Conservation (phyloP, 2,113 vertebrate genomes). For the Trichomycterus rosablanca region DNA sequence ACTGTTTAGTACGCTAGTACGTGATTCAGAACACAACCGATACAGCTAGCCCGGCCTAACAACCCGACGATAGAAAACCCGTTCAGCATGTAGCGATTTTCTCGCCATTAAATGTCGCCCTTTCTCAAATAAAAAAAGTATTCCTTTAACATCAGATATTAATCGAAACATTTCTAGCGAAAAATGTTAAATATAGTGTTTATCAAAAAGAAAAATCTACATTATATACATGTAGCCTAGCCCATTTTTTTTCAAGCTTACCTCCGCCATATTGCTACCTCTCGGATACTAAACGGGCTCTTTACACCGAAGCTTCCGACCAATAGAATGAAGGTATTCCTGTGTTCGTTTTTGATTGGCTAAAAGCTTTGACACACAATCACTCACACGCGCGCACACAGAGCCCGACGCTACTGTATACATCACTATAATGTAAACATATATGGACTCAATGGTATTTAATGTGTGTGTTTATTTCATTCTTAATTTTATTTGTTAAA, state of each 20-base stretch:
- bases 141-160: conserved; percentile 5
- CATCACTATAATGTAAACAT: no score
- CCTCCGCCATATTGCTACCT: conserved; percentile 87
- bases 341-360: conserved; percentile 28
- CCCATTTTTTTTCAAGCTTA: conserved; percentile 69
- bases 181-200: background rate
- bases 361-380: conserved; percentile 18
- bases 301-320: conserved; percentile 72
- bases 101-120: background rate
- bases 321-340: conserved; percentile 56
- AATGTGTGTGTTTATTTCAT: no score
- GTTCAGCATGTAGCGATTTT: conserved; percentile 2
- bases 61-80: conserved; percentile 31
- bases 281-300: conserved; percentile 70
- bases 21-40: background rate
- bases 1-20: background rate
- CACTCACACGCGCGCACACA: background rate
- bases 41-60: conserved; percentile 19
- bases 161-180: background rate
- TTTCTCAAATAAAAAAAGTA: background rate
- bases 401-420: no score
- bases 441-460: no score
- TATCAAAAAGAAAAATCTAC: conserved; percentile 14
- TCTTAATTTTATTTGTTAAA: no score
- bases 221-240: conserved; percentile 52